Conservation (phyloP, 2,888 invertebrate genomes). For the Dorcus hopei region DNA sequence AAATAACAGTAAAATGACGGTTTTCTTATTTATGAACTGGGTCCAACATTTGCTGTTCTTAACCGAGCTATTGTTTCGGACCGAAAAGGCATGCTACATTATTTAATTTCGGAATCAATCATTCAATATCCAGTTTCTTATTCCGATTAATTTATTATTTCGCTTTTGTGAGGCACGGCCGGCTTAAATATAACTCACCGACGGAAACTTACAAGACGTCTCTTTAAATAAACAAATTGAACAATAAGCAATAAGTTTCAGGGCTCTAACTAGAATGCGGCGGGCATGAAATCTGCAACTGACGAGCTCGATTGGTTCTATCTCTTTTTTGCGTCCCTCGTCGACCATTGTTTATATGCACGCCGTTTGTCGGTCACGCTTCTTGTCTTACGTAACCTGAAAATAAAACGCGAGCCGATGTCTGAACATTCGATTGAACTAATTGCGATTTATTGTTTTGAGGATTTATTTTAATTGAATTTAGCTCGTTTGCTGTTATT, state of each 20-base stretch:
- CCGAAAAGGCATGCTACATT: constrained; percentile 16
- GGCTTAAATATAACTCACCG: neutral
- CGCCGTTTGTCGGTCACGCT: constrained; percentile 32
- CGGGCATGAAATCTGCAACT: constrained; percentile 1
- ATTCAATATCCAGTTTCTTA: constrained; percentile 26
- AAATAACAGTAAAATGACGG: constrained; percentile 26
- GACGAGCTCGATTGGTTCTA: neutral
- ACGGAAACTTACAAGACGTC: too few relatives aligned
- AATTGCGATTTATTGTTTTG: constrained; percentile 44
- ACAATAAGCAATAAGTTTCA: too few relatives aligned
- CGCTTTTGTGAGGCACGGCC: neutral
- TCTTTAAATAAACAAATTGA: too few relatives aligned
- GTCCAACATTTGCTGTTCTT: constrained; percentile 3
- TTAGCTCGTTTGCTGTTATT: constrained; percentile 38
- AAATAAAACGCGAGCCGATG: constrained; percentile 7
- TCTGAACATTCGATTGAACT: constrained; percentile 33
- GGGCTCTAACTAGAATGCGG: neutral
- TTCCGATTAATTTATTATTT: constrained; percentile 29
- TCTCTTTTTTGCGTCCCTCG: constrained; percentile 1
- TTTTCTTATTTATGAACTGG: constrained; percentile 19
- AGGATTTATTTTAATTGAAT: constrained; percentile 43
- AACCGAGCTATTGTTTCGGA: constrained; percentile 16
- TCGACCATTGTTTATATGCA: neutral
- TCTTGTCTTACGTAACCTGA: constrained; percentile 34
- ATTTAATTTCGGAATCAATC: constrained; percentile 22